Percentiles rank a stretch among this genome's conserved stretches.
These are phyloP conservation scores for Megathymus violae DNA, from an alignment of 1,140 invertebrate genomes.

Conservation along the genomic window DNA sequence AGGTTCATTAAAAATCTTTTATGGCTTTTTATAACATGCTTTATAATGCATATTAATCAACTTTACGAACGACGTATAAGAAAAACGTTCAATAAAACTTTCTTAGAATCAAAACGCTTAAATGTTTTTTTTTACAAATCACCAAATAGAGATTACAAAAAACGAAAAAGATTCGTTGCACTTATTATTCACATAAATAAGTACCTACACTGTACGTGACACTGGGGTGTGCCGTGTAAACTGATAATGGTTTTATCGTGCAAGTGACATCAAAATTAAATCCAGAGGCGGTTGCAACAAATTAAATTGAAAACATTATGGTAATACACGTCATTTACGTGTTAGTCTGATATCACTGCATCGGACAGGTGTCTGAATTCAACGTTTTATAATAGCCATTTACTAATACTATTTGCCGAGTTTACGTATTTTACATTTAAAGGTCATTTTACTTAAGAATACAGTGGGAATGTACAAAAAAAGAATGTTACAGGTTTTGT, in stretches of 20 bases:
- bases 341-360: slow-evolving; percentile 30
- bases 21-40: too few species aligned
- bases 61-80: too few species aligned
- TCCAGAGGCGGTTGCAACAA: slow-evolving; percentile 24
- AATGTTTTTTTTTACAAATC: too few species aligned
- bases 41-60: too few species aligned
- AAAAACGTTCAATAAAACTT: too few species aligned
- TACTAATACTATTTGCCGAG: not conserved
- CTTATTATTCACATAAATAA: not conserved
- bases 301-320: slow-evolving; percentile 36
- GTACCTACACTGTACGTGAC: not conserved
- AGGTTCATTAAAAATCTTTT: too few species aligned
- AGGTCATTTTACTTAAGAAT: too few species aligned
- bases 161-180: not conserved
- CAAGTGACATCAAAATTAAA: slow-evolving; percentile 25
- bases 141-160: too few species aligned
- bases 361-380: slow-evolving; percentile 21
- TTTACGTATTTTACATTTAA: not conserved
- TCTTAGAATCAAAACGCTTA: too few species aligned
- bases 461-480: too few species aligned
- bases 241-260: slow-evolving; percentile 26
- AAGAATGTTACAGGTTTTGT: too few species aligned
- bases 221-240: slow-evolving; percentile 9
- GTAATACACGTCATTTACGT: slow-evolving; percentile 31
- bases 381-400: slow-evolving; percentile 29